Evolutionary conservation across 2,113 vertebrate species (phyloP), one percentile per base, ranked within the genome.

Genomic region (Geococcyx californianus): DNA sequence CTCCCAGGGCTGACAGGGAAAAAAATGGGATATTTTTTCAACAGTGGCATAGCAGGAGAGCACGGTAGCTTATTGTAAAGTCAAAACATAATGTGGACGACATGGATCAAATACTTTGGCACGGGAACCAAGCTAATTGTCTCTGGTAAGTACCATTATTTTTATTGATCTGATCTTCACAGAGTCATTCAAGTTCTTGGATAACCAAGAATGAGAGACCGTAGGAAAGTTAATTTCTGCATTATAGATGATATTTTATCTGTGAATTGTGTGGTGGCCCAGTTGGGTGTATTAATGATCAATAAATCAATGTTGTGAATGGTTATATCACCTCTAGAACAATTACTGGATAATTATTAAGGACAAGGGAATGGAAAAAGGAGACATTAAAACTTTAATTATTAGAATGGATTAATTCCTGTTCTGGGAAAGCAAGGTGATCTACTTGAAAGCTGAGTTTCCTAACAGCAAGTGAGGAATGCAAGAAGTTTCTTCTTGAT

Each of bases 71-170:
- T 97, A 36, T 94, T 96, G 91, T 8, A 96, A 96, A 95, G 94
- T 1, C 33, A 93, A 54, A 89, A 47, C 29, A 10, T 0, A 66
- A 2, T 26, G 94, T 96, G 94, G 47, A 55, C 0, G 1, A 38
- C 2, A 3, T 87, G 91, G 96, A 62, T 79, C 45, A 96, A 97
- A n/a, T 82, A 79, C 64, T 97, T 96, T 0, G 91, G 97, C 54
- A 63, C 0, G 0, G 97, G 97, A 89, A 97, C 95, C 21, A 93
- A 92, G 38, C 40, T 97, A 6, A 79, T 91, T 13, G 3, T 96
- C 44, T 93, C 95, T 13, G 15, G 96, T 97, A 93, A 96, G 97
- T 96, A 88, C 33, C 10, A 24, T 68, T 81, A 25, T 26, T 81
- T 25, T 26, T 17, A 31, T 24, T 84, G 1, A 66, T 78, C 11